Evolutionary conservation across 1,140 invertebrate genomes (phyloP), one percentile per base, ranked within the genome.

Genomic region (Drosophila melanica): DNA sequence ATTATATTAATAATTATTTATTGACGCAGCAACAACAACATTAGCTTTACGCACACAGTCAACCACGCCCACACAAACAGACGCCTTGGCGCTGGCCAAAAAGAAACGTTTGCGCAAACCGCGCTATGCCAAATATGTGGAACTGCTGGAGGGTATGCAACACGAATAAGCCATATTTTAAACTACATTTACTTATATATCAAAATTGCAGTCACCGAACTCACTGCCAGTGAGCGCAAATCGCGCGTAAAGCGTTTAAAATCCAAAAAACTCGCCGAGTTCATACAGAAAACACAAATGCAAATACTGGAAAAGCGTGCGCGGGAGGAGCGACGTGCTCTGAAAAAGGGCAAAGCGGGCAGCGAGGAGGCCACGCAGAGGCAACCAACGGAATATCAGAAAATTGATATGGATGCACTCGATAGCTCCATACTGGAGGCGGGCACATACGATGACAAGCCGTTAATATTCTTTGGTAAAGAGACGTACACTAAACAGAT

Each of bases 211-310:
- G 95, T 96, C 42, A 94, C 94, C 35, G 92, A 94, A 35, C 90
- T 92, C 14, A 92, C 91, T 5, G 94, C 94, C 78, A 94, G 87
- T 53, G 94, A 95, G 87, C 93, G 93, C 39, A 95, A 94, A 86
- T 94, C 95, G 14, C 92, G 93, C 8, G 93, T 96, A 3, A 94
- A 93, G 69, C 95, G 94, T 72, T 89, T 96, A 11, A 94, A 93
- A 84, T 93, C 94, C 1, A 91, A 93, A 59, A 94, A 95, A 86
- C 81, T 96, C 16, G 94, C 95, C 20, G 93, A 94, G 57, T 91
- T 96, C 16, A 93, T 95, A 12, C 90, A 93, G 42, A 94, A 94
- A 92, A 79, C 93, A 93, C 57, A 94, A 93, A 42, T 92, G 68
- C 72, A 93, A 85, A 81, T 93, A 35, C 60, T 91, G 14, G 85